Conservation (phyloP, 1,140 invertebrate species). For the Drosophila ercepeae region DNA sequence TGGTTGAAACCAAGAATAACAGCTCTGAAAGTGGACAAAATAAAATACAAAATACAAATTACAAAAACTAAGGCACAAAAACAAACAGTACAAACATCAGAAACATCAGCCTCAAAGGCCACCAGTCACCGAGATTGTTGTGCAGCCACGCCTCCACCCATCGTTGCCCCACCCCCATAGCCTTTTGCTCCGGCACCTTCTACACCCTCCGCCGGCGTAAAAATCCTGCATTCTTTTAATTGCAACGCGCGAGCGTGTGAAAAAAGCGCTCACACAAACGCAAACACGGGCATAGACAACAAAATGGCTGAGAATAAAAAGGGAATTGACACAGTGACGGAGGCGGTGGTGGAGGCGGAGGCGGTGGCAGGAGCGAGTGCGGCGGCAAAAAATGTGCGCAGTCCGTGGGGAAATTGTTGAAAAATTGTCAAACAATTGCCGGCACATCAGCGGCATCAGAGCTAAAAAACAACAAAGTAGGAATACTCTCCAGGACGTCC, state of each 20-base stretch:
- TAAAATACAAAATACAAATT: constrained; percentile 44
- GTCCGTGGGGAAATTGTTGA: constrained; percentile 72
- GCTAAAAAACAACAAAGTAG: neutral
- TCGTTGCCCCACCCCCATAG: neutral
- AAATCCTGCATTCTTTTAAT: constrained; percentile 72
- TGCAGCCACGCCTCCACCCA: constrained; percentile 7
- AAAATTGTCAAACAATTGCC: constrained; percentile 80
- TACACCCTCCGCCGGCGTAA: constrained; percentile 48
- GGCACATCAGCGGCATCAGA: constrained; percentile 32
- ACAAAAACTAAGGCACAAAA: constrained; percentile 48
- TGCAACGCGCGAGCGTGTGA: constrained; percentile 67
- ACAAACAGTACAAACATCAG: constrained; percentile 16
- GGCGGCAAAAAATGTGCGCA: constrained; percentile 35
- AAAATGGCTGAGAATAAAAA: constrained; percentile 40
- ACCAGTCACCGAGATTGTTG: constrained; percentile 65
- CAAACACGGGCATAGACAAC: constrained; percentile 17
- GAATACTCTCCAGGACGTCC: neutral
- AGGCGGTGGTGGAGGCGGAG: no score
- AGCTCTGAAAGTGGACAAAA: constrained; percentile 15
- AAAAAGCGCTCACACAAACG: constrained; percentile 57
- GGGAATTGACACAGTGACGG: constrained; percentile 27
- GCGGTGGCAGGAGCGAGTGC: neutral
- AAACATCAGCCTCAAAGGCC: constrained; percentile 53
- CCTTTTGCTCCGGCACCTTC: constrained; percentile 27
- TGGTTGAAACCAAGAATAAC: constrained; percentile 11